phyloP scores from a whole-genome alignment of 92 coral and sea anemone species.

The Epizoanthus stellaris region DNA sequence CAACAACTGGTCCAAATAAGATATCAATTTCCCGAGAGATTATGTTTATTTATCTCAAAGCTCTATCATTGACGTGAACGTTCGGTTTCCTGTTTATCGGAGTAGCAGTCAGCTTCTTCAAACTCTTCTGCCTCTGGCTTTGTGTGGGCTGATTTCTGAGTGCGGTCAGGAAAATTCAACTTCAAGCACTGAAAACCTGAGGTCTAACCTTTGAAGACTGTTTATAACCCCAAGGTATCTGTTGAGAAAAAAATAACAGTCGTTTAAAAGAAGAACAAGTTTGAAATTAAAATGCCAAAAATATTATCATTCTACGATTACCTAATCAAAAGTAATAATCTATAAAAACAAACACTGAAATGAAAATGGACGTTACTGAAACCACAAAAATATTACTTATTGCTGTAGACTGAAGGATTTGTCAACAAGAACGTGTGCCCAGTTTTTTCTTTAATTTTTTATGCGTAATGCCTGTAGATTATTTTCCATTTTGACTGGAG shows the following conservation, averaged over 20 bases:
- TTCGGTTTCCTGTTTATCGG: constrained; percentile 33
- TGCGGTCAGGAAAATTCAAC: background rate
- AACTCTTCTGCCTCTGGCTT: constrained; percentile 33
- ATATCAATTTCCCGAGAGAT: background rate
- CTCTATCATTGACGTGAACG: constrained; percentile 9
- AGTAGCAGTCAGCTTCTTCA: background rate
- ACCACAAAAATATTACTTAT: constrained; percentile 15
- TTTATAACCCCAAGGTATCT: constrained; percentile 22
- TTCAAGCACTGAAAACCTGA: background rate
- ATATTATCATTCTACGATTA: background rate
- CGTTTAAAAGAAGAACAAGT: background rate
- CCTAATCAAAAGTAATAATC: background rate
- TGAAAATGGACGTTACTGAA: constrained; percentile 1
- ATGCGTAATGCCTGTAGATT: background rate
- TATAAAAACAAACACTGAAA: constrained; percentile 9
- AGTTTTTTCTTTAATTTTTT: background rate
- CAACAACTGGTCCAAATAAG: background rate
- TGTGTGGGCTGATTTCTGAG: background rate
- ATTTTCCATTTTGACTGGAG: constrained; percentile 14
- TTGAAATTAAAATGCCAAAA: background rate
- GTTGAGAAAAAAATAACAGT: background rate
- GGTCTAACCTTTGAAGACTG: background rate
- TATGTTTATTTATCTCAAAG: constrained; percentile 11
- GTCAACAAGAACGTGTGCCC: background rate
- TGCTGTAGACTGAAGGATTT: background rate